Percentiles rank a stretch among this genome's conserved stretches.
phyloP scores from a whole-genome alignment of 2,888 invertebrate species.

The Rosalia funebris region DNA sequence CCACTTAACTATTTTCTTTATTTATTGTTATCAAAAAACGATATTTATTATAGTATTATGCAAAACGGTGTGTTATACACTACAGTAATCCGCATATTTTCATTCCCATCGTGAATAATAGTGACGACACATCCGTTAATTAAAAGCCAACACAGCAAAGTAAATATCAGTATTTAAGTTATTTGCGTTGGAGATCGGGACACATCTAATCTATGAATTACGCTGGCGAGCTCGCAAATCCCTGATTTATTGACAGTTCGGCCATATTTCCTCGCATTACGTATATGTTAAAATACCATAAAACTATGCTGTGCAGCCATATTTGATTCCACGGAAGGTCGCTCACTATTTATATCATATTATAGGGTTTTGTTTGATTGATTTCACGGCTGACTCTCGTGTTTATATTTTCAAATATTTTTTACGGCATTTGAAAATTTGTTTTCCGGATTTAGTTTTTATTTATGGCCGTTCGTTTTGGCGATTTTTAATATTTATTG shows the following conservation, averaged over 20 bases:
- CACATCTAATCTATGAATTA: constrained; percentile 62
- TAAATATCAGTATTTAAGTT: constrained; percentile 59
- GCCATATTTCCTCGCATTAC: constrained; percentile 59
- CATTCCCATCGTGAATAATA: constrained; percentile 1
- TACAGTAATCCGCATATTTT: constrained; percentile 7
- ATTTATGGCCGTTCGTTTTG: constrained; percentile 52
- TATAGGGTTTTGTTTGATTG: constrained; percentile 58
- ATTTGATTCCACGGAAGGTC: constrained; percentile 30
- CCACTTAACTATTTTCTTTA: too few species aligned
- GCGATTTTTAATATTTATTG: constrained; percentile 55
- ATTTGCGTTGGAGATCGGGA: constrained; percentile 56
- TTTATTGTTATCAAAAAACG: too few species aligned
- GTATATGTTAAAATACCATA: constrained; percentile 54
- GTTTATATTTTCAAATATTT: constrained; percentile 46
- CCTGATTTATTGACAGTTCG: constrained; percentile 57
- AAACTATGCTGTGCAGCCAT: constrained; percentile 50
- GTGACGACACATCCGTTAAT: constrained; percentile 48
- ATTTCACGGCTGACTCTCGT: constrained; percentile 43
- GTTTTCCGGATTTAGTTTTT: constrained; percentile 52
- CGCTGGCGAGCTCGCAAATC: constrained; percentile 56
- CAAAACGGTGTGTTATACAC: too few species aligned
- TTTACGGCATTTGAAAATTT: constrained; percentile 46
- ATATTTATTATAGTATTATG: too few species aligned
- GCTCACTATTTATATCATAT: constrained; percentile 53
- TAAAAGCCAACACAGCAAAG: constrained; percentile 56